phyloP scores from a whole-genome alignment of 1,140 invertebrate species.

The Mactra quadrangularis region DNA sequence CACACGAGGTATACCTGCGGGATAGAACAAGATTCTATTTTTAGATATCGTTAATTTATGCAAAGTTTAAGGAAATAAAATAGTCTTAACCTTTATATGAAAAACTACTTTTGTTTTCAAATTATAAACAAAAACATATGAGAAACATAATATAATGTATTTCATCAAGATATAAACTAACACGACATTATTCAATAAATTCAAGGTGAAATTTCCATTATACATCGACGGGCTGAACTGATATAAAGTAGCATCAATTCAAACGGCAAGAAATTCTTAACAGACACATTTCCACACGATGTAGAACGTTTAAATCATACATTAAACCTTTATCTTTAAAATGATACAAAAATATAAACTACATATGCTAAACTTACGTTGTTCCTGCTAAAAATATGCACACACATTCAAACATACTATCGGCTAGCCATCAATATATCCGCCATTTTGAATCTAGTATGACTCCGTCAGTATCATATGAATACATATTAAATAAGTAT shows the following conservation, averaged over 20 bases:
- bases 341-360: neutral
- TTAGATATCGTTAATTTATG: slow-evolving; percentile 35
- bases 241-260: slow-evolving; percentile 27
- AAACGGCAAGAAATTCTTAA: slow-evolving; percentile 22
- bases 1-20: neutral
- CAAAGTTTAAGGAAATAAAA: slow-evolving; percentile 12
- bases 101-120: too few species aligned
- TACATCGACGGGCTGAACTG: too few species aligned
- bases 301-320: neutral
- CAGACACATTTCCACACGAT: neutral
- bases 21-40: neutral
- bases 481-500: slow-evolving; percentile 20
- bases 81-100: neutral
- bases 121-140: too few species aligned
- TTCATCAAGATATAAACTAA: too few species aligned
- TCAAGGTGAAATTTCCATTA: too few species aligned
- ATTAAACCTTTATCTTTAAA: neutral
- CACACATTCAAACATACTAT: neutral
- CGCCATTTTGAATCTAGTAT: slow-evolving; percentile 40
- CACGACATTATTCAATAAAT: too few species aligned
- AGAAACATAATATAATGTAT: too few species aligned
- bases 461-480: slow-evolving; percentile 14
- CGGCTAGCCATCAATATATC: slow-evolving; percentile 18
- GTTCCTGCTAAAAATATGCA: slow-evolving; percentile 9
- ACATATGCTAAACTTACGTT: neutral